Conservation (phyloP, 2,888 invertebrate species). For the Agrotis puta region DNA sequence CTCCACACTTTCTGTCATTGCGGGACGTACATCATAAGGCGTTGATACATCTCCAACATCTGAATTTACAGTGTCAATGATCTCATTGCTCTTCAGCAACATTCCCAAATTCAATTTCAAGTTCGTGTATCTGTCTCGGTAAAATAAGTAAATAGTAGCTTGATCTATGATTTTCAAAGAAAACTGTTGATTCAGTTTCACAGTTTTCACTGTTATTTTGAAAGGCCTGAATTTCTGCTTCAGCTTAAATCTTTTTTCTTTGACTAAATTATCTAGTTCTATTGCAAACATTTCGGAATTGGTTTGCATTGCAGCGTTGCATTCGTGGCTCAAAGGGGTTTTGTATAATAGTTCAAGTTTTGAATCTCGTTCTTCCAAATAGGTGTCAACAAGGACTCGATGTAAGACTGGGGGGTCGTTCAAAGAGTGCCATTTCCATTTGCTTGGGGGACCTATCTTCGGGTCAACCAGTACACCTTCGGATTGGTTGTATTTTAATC, state of each 20-base stretch:
- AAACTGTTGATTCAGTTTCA: constrained; percentile 79
- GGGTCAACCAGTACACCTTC: constrained; percentile 76
- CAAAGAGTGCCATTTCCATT: constrained; percentile 81
- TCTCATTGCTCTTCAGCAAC: constrained; percentile 82
- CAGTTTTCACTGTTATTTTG: constrained; percentile 74
- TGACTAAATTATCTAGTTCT: constrained; percentile 74
- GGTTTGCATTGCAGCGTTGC: not conserved
- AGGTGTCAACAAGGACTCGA: constrained; percentile 67
- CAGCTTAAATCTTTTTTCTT: constrained; percentile 68
- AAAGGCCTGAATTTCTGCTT: constrained; percentile 73
- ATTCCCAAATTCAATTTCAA: constrained; percentile 79
- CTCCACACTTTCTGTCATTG: constrained; percentile 63
- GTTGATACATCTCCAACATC: constrained; percentile 70
- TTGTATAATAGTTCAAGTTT: constrained; percentile 22
- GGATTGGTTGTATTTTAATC: constrained; percentile 80
- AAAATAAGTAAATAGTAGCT: constrained; percentile 73
- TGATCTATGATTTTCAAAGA: constrained; percentile 77
- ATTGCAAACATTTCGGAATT: constrained; percentile 67
- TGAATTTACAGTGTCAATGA: constrained; percentile 73
- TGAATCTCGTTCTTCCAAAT: constrained; percentile 30
- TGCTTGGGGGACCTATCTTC: constrained; percentile 71
- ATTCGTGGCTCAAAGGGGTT: not conserved
- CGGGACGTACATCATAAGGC: constrained; percentile 68
- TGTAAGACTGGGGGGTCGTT: constrained; percentile 78
- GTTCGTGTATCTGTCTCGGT: constrained; percentile 66